These are phyloP conservation scores for Plagodis dolabraria DNA, from an alignment of 2,888 invertebrate species.

Conservation along the genomic window DNA sequence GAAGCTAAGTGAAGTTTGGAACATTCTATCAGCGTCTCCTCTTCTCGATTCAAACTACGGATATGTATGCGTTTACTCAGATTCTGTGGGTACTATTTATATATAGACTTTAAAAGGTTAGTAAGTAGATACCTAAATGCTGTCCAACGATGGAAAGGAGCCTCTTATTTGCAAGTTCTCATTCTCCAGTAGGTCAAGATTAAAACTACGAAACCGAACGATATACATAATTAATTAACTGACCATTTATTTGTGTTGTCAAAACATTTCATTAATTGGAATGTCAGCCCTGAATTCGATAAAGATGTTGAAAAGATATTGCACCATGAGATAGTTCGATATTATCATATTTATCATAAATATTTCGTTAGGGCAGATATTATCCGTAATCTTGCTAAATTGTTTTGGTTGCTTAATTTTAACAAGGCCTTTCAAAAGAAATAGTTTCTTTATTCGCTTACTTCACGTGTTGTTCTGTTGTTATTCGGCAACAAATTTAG, in stretches of 20 bases:
- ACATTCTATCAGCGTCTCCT: too few relatives aligned
- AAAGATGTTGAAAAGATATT: slow-evolving; percentile 14
- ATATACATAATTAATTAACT: slow-evolving; percentile 35
- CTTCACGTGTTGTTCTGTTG: slow-evolving; percentile 19
- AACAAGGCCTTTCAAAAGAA: slow-evolving; percentile 10
- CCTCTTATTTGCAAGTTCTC: slow-evolving; percentile 14
- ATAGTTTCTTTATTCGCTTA: slow-evolving; percentile 38
- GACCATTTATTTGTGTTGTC: slow-evolving; percentile 16
- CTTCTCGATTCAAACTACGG: too few relatives aligned
- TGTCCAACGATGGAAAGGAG: slow-evolving; percentile 6
- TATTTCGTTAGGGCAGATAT: slow-evolving; percentile 17
- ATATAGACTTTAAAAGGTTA: too few relatives aligned
- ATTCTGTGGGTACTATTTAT: too few relatives aligned
- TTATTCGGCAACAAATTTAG: not conserved
- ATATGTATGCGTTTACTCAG: too few relatives aligned
- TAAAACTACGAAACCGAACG: slow-evolving; percentile 34
- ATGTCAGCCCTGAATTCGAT: slow-evolving; percentile 9
- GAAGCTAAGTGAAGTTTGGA: too few relatives aligned
- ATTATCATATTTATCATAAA: slow-evolving; percentile 17
- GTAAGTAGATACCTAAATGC: not conserved
- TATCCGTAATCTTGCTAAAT: slow-evolving; percentile 16
- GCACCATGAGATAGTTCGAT: slow-evolving; percentile 6
- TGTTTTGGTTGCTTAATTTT: slow-evolving; percentile 11
- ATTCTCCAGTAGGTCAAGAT: slow-evolving; percentile 34
- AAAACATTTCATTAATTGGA: slow-evolving; percentile 15